Evolutionary conservation across 2,113 vertebrate genomes (phyloP).

Genomic region (Gymnobelideus leadbeateri): DNA sequence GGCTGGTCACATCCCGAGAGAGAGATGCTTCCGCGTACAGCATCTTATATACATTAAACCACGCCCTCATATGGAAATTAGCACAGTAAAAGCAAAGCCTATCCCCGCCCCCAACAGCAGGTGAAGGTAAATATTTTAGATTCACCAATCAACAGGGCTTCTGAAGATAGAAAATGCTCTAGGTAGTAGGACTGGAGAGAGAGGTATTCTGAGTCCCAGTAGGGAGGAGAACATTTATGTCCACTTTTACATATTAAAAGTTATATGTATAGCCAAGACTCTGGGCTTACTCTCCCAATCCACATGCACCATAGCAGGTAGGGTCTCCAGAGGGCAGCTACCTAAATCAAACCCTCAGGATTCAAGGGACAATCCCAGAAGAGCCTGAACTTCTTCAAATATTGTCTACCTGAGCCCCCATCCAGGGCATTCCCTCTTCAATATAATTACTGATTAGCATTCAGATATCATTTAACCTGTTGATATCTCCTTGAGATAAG

Average conservation of each 20-base stretch:
- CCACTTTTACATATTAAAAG: not conserved
- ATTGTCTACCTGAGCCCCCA: too few species aligned
- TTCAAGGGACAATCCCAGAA: not conserved
- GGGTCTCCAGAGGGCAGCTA: not conserved
- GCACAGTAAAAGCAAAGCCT: too few species aligned
- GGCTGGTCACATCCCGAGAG: too few species aligned
- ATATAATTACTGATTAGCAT: not conserved
- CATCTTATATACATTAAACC: too few species aligned
- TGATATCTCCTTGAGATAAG: not conserved
- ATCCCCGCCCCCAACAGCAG: too few species aligned
- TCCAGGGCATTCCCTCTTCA: not conserved
- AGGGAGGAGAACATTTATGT: not conserved
- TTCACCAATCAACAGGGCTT: not conserved
- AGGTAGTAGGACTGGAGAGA: not conserved
- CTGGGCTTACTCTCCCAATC: not conserved
- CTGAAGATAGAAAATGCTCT: not conserved
- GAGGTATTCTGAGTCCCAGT: not conserved
- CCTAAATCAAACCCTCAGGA: not conserved
- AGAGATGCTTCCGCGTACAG: too few species aligned
- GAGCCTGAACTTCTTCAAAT: not conserved
- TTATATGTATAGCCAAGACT: not conserved
- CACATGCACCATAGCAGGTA: not conserved
- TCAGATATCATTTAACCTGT: not conserved
- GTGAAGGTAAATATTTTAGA: not conserved
- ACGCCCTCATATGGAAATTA: too few species aligned